phyloP scores from a whole-genome alignment of 2,888 invertebrate species.

The Sepiola atlantica region DNA sequence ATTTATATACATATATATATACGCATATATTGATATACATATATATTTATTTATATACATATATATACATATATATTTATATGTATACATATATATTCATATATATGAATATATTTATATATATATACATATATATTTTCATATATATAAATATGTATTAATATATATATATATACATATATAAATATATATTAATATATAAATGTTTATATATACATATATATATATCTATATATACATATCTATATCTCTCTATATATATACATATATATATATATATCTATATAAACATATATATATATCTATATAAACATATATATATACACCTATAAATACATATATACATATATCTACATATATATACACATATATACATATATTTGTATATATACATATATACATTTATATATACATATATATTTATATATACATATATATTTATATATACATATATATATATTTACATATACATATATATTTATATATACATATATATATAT shows the following conservation, averaged over 20 bases:
- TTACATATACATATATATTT: no score
- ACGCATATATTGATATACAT: no score
- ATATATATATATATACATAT: background rate
- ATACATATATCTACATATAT: background rate
- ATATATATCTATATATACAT: background rate
- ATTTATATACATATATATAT: background rate
- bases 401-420: no score
- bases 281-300: background rate
- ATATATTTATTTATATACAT: background rate
- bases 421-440: no score
- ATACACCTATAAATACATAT: background rate
- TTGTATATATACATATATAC: background rate
- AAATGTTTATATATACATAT: slow-evolving; percentile 1
- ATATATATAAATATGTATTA: no score
- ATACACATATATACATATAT: background rate
- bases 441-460: background rate
- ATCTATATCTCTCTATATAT: background rate
- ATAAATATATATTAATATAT: background rate
- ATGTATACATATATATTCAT: background rate
- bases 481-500: no score
- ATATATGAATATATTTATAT: background rate
- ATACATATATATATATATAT: background rate
- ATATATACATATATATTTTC: background rate
- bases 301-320: background rate
- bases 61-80: slow-evolving; percentile 22